Evolutionary conservation across 2,888 invertebrate genomes (phyloP).

Genomic region (Andrena fulva): DNA sequence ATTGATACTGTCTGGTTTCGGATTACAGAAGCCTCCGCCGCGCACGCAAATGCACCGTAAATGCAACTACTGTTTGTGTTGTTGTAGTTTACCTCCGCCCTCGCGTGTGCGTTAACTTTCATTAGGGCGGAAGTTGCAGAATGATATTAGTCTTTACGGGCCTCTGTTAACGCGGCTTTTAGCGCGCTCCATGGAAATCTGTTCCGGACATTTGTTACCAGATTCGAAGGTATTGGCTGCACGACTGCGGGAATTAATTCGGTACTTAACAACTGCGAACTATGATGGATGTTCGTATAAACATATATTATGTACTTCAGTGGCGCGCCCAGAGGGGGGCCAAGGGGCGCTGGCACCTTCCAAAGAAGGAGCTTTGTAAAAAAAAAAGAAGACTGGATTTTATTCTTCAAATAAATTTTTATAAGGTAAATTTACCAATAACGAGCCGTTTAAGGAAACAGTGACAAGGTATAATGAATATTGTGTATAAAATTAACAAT

Average conservation of each 20-base stretch:
- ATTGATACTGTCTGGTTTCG: constrained; percentile 18
- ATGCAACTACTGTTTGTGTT: constrained; percentile 10
- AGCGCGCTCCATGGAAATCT: neutral
- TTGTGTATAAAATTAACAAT: too few species aligned
- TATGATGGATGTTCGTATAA: too few species aligned
- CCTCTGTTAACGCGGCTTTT: constrained; percentile 26
- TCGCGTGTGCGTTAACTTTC: constrained; percentile 27
- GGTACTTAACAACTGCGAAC: neutral
- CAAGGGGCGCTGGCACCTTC: too few species aligned
- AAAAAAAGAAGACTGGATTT: too few species aligned
- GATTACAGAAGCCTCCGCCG: constrained; percentile 11
- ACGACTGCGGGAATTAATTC: neutral
- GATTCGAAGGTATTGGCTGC: neutral
- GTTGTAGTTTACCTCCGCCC: constrained; percentile 21
- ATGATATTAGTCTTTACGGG: constrained; percentile 36
- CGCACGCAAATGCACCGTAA: neutral
- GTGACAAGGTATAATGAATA: too few species aligned
- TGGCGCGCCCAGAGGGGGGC: too few species aligned
- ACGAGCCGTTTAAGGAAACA: too few species aligned
- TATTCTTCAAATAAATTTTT: too few species aligned
- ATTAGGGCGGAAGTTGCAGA: constrained; percentile 28
- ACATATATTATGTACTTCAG: too few species aligned
- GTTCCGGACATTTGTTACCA: neutral
- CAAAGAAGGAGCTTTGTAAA: too few species aligned
- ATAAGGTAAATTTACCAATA: too few species aligned